Conservation (phyloP, 2,113 vertebrate genomes). For the Sitta europaea region DNA sequence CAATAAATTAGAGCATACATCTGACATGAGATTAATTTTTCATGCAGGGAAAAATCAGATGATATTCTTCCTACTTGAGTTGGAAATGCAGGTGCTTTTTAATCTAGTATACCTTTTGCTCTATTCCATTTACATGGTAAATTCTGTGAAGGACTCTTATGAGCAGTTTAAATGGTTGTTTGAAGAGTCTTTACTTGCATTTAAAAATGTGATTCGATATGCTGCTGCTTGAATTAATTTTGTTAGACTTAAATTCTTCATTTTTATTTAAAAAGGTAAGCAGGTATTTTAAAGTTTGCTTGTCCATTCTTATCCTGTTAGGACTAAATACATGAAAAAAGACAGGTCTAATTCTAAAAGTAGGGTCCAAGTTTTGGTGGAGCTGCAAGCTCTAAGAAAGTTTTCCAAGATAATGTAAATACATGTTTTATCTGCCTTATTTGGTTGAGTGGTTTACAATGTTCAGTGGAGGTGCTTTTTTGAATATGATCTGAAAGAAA, state of each 20-base stretch:
- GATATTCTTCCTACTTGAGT: background rate
- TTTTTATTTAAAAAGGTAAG: background rate
- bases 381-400: background rate
- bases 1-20: background rate
- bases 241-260: background rate
- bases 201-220: background rate
- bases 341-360: background rate
- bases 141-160: background rate
- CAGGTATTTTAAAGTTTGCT: background rate
- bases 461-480: background rate
- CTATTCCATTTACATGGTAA: background rate
- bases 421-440: background rate
- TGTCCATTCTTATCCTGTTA: background rate
- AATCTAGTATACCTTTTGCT: background rate
- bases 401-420: background rate
- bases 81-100: slow-evolving; percentile 13
- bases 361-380: background rate
- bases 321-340: background rate
- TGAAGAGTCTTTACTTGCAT: background rate
- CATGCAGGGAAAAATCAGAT: background rate
- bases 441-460: fast-evolving
- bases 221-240: background rate
- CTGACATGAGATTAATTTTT: slow-evolving; percentile 15
- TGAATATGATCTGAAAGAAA: background rate
- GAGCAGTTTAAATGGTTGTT: background rate